phyloP scores from a whole-genome alignment of 2,797 vertebrate genomes.

The Coranthus polyacanthus region DNA sequence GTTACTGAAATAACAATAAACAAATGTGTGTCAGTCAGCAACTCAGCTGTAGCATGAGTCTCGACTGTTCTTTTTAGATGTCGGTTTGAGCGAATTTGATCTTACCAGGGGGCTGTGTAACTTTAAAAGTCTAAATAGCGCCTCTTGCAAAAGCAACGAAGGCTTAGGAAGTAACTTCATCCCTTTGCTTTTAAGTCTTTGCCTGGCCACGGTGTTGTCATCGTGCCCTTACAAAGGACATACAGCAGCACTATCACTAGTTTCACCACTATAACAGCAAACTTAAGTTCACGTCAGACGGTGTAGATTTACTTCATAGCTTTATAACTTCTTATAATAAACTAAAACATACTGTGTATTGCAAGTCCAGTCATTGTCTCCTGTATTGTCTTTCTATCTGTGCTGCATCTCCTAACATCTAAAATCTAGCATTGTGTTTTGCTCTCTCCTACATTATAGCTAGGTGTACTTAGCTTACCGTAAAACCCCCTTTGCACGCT shows the following conservation, averaged over 20 bases:
- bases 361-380: too few species aligned
- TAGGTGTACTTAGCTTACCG: too few species aligned
- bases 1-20: slow-evolving; percentile 66
- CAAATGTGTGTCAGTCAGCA: slow-evolving; percentile 54
- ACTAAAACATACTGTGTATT: too few species aligned
- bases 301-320: slow-evolving; percentile 7
- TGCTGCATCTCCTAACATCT: too few species aligned
- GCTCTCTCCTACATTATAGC: too few species aligned
- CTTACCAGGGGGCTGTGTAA: background rate
- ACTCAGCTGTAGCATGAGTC: slow-evolving; percentile 19
- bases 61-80: slow-evolving; percentile 26
- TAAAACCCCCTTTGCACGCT: too few species aligned
- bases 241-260: background rate
- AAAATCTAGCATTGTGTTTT: too few species aligned
- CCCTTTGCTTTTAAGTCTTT: slow-evolving; percentile 13
- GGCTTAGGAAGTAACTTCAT: slow-evolving; percentile 32
- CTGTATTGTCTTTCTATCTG: too few species aligned
- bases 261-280: slow-evolving; percentile 9
- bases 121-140: slow-evolving; percentile 8
- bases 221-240: slow-evolving; percentile 16
- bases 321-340: background rate
- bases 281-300: too few species aligned
- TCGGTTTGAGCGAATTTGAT: slow-evolving; percentile 18
- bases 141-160: slow-evolving; percentile 14
- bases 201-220: slow-evolving; percentile 11